phyloP scores from a whole-genome alignment of 2,797 vertebrate species.

The Clarias pachynema region DNA sequence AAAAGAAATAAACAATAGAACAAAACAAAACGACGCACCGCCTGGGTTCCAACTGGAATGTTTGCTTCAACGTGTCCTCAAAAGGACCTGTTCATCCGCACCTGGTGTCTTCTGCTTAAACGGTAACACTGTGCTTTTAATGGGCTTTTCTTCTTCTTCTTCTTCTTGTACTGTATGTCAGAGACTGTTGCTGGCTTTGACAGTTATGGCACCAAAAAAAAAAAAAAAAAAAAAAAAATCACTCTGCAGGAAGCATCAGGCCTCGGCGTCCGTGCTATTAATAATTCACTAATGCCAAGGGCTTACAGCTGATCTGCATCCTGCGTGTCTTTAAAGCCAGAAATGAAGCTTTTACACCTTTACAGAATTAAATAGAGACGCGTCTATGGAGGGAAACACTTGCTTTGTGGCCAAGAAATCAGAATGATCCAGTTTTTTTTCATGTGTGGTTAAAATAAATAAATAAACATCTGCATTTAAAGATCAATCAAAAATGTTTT shows the following conservation, averaged over 20 bases:
- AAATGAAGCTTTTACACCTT: background rate
- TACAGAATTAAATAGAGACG: background rate
- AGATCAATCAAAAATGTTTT: too few relatives aligned
- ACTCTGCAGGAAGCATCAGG: slow-evolving; percentile 1
- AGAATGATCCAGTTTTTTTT: too few relatives aligned
- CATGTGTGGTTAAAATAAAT: too few relatives aligned
- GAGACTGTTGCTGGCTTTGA: background rate
- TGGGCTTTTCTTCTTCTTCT: background rate
- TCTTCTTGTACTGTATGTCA: background rate
- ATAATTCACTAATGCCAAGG: background rate
- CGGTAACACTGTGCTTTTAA: slow-evolving; percentile 36
- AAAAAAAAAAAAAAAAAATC: background rate
- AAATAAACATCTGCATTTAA: too few relatives aligned
- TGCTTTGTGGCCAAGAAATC: background rate
- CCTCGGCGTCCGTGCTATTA: background rate
- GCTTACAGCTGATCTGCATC: background rate
- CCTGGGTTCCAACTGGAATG: slow-evolving; percentile 45
- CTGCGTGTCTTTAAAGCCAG: too few relatives aligned
- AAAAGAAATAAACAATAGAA: background rate
- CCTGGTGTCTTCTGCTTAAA: slow-evolving; percentile 48
- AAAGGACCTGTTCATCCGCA: slow-evolving; percentile 31
- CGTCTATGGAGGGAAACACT: background rate
- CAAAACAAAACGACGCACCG: background rate
- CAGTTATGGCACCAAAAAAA: background rate
- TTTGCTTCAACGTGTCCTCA: slow-evolving; percentile 34